Conservation (phyloP, 2,797 vertebrate genomes). For the Psittacula derbiana region DNA sequence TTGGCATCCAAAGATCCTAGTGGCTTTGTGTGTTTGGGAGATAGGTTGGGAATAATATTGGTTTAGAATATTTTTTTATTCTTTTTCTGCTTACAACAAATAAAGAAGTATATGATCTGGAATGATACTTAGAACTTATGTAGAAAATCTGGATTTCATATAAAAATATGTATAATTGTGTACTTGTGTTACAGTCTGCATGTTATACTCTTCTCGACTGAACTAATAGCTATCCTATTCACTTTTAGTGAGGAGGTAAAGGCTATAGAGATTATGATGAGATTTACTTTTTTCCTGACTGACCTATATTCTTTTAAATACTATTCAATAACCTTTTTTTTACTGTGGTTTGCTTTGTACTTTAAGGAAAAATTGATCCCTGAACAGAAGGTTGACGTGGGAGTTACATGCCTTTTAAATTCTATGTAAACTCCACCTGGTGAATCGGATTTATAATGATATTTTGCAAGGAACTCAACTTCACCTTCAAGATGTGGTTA, state of each 20-base stretch:
- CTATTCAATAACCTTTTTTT: constrained; percentile 48
- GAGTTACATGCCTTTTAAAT: neutral
- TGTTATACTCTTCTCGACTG: neutral
- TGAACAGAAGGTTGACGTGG: neutral
- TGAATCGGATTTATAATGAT: neutral
- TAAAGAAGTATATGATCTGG: neutral
- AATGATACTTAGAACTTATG: neutral
- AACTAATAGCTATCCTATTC: neutral
- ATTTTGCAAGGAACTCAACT: constrained; percentile 3
- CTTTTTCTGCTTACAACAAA: neutral
- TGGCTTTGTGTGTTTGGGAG: neutral
- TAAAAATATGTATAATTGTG: neutral
- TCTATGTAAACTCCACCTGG: neutral
- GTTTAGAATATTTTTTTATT: neutral
- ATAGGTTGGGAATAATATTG: neutral
- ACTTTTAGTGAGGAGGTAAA: neutral
- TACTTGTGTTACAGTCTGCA: neutral
- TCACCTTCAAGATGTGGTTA: neutral
- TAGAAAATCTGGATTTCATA: neutral
- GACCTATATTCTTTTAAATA: constrained; percentile 41
- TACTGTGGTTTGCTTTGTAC: constrained; percentile 10
- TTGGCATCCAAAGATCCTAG: neutral
- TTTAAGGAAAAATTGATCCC: constrained; percentile 22
- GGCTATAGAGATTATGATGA: constrained; percentile 34
- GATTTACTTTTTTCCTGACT: constrained; percentile 44